These are phyloP conservation scores for Pristis pectinata DNA, from an alignment of 2,797 vertebrate species.

Conservation along the genomic window DNA sequence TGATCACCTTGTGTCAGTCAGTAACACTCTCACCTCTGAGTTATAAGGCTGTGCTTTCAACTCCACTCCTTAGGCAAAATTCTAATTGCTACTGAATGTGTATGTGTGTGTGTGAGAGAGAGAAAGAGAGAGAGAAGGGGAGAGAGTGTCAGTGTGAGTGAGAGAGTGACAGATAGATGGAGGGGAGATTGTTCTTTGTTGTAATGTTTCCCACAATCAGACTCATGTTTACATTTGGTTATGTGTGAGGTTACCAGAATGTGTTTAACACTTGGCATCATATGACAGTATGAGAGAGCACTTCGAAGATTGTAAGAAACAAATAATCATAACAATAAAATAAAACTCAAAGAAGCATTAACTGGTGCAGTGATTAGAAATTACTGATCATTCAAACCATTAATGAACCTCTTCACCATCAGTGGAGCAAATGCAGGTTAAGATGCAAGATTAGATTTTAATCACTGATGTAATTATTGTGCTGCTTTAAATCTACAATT, in stretches of 20 bases:
- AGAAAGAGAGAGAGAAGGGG: no score
- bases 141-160: no score
- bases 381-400: background rate
- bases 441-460: slow-evolving; percentile 10
- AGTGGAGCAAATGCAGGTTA: background rate
- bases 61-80: background rate
- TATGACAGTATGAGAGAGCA: background rate
- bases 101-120: background rate
- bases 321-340: background rate
- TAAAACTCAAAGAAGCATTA: background rate
- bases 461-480: slow-evolving; percentile 23
- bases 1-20: background rate
- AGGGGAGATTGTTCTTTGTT: background rate
- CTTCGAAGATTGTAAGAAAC: background rate
- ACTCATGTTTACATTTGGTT: background rate
- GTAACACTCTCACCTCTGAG: background rate
- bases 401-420: background rate
- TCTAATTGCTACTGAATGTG: background rate
- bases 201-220: background rate
- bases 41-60: background rate
- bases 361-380: background rate
- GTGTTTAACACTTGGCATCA: background rate
- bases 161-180: background rate
- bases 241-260: background rate
- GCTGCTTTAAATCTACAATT: slow-evolving; percentile 10